Base-by-base conservation (phyloP, 2,113 vertebrate species). In the Pelobates fuscus region DNA sequence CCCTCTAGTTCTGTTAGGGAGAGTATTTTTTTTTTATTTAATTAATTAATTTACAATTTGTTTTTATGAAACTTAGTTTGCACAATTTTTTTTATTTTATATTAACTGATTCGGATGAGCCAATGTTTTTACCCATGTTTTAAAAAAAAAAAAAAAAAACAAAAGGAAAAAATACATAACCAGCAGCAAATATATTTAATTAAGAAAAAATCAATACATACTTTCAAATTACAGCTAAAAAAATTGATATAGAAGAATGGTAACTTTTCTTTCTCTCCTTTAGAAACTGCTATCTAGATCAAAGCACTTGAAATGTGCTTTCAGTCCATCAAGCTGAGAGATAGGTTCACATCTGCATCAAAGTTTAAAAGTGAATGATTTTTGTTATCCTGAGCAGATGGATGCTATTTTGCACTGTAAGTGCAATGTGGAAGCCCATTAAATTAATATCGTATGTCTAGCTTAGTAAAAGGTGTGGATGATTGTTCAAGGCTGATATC, bases 301-400 rank as follows among this genome's bases (percentile, higher is more conserved):
- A 77, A 77, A 68, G 73, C 57, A 21, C 23, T 55, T 32, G 54
- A 67, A 77, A 68, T 49, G 73, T 52, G 65, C 63, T 75, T 68
- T 77, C 64, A 68, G 73, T 54, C 65, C 59, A 77, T 68, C 55
- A 77, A 77, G 41, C 73, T 54, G 46, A 41, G 57, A 60, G 64
- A 64, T 77, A 61, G 21, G 46, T 61, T 77, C 20, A 77, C 54
- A 68, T 60, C 43, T 68, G 57, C 73, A 77, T 77, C 64, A 67
- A 77, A 68, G 73, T 57, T 68, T 61, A 44, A 41, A 46, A 60
- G 64, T 67, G 64, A 67, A 67, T 27, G 62, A 52, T 37, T 76
- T 75, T 65, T 67, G 72, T 77, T 68, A 77, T 77, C 15, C 27
- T 49, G 55, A 12, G 20, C 59, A 20, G 20, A 67, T 67, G 63